phyloP scores from a whole-genome alignment of 2,797 vertebrate species.

The Scolopax rusticola region DNA sequence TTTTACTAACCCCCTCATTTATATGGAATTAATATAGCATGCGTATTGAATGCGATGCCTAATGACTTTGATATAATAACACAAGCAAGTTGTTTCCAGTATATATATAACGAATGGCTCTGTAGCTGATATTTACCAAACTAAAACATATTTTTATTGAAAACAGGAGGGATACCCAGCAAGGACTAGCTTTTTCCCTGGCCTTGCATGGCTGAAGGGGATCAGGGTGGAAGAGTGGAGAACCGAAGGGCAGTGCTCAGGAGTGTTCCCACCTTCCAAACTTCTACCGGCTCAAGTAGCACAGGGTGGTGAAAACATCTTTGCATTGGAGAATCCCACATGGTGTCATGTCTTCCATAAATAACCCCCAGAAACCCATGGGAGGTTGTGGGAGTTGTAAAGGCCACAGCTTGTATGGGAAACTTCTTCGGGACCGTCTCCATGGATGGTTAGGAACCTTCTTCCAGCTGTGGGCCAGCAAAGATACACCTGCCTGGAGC shows the following conservation, averaged over 20 bases:
- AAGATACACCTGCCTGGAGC: not conserved
- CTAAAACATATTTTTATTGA: conserved; percentile 44
- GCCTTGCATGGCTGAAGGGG: not conserved
- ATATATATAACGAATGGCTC: not conserved
- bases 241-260: not conserved
- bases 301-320: not conserved
- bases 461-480: not conserved
- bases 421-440: fast-evolving
- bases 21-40: conserved; percentile 64
- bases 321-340: fast-evolving
- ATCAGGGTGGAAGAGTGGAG: not conserved
- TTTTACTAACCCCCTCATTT: conserved; percentile 44
- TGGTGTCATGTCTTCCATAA: not conserved
- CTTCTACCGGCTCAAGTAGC: not conserved
- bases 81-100: conserved; percentile 49
- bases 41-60: conserved; percentile 15
- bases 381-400: not conserved
- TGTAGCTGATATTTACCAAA: conserved; percentile 47
- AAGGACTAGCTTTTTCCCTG: not conserved
- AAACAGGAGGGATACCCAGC: conserved; percentile 37
- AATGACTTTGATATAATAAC: conserved; percentile 67
- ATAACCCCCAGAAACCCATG: not conserved
- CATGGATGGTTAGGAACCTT: not conserved
- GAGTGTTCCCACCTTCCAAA: not conserved
- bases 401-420: not conserved